Percentiles rank a stretch among this genome's conserved stretches.
These are phyloP conservation scores for Rhagonycha fulva DNA, from an alignment of 2,888 invertebrate species.

Conservation along the genomic window DNA sequence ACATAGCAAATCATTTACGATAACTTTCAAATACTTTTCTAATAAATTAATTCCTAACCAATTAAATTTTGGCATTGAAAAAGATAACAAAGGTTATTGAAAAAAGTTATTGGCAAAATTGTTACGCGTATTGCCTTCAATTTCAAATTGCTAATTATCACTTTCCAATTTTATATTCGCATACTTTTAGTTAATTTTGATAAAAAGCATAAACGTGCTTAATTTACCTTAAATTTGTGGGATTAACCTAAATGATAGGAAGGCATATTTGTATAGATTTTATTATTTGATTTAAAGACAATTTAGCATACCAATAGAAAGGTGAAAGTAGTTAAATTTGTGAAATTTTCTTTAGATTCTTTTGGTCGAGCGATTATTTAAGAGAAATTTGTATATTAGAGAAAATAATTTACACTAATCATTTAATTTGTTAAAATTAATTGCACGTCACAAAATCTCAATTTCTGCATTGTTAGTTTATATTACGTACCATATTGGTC, in stretches of 20 bases:
- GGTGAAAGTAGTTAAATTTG: not conserved
- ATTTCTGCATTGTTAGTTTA: not conserved
- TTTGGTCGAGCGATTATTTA: not conserved
- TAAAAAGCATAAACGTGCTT: not conserved
- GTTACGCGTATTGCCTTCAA: not conserved
- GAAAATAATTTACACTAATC: not conserved
- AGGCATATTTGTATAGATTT: not conserved
- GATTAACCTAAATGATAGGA: not conserved
- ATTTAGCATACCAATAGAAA: not conserved
- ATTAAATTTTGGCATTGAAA: not conserved
- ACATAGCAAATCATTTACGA: not conserved
- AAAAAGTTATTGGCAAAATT: not conserved
- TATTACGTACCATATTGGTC: not conserved
- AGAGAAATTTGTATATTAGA: not conserved
- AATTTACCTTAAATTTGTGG: not conserved
- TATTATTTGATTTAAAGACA: not conserved
- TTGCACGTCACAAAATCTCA: not conserved
- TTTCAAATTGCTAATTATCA: not conserved
- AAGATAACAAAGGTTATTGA: not conserved
- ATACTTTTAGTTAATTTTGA: not conserved
- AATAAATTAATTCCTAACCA: not conserved
- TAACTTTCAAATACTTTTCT: not conserved
- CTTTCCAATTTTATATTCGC: not conserved
- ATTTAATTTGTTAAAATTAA: not conserved
- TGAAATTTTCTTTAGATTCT: not conserved